These are phyloP conservation scores for Callaeas wilsoni DNA, from an alignment of 2,113 vertebrate genomes.

Conservation along the genomic window DNA sequence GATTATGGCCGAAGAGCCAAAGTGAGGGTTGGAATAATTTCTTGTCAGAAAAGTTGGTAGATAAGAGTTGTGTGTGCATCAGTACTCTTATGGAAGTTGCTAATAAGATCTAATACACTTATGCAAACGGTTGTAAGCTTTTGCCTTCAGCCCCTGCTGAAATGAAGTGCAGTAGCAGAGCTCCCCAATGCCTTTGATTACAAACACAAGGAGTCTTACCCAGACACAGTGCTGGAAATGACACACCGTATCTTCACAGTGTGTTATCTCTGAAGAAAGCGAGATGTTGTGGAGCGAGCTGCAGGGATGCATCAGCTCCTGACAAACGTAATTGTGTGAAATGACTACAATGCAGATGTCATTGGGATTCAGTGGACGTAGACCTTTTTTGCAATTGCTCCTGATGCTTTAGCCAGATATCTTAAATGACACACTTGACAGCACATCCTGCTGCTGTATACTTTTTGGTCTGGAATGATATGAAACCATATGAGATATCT, in stretches of 20 bases:
- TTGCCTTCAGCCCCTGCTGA: neutral
- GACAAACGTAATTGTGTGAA: neutral
- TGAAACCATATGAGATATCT: neutral
- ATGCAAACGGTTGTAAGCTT: neutral
- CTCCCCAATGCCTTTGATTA: neutral
- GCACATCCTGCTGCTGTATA: neutral
- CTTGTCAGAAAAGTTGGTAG: neutral
- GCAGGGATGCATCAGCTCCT: constrained; percentile 9
- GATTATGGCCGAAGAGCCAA: neutral
- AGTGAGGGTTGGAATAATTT: neutral
- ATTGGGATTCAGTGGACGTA: constrained; percentile 50
- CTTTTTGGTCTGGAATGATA: neutral
- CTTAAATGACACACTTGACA: neutral
- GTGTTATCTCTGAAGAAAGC: neutral
- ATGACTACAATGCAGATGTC: constrained; percentile 51
- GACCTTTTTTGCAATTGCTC: neutral
- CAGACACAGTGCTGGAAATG: neutral
- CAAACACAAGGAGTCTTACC: neutral
- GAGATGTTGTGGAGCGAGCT: neutral
- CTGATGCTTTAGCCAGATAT: neutral
- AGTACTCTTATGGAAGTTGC: neutral
- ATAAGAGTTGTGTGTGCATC: neutral
- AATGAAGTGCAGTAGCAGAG: neutral
- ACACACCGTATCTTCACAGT: neutral
- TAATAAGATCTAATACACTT: neutral